Evolutionary conservation across 2,888 invertebrate species (phyloP).

Genomic region (Belgica antarctica): DNA sequence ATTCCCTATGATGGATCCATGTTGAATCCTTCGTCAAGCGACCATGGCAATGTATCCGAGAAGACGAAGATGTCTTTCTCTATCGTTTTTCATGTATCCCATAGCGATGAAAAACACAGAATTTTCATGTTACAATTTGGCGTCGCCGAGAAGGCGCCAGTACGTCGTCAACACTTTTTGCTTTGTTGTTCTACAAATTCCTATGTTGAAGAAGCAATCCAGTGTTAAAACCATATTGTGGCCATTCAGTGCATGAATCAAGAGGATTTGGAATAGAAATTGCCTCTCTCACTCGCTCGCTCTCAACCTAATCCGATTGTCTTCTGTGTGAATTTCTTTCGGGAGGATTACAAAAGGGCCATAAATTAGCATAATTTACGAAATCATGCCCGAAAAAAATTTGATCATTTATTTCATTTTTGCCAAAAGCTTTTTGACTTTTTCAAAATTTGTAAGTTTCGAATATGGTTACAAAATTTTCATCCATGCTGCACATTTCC

Average conservation of each 20-base stretch:
- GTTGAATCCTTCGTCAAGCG: no score
- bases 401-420: background rate
- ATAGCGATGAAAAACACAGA: background rate
- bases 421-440: background rate
- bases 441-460: background rate
- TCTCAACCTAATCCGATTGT: slow-evolving; percentile 3
- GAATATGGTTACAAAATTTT: background rate
- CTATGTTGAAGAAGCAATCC: no score
- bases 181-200: background rate
- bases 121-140: slow-evolving; percentile 18
- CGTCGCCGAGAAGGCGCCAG: slow-evolving; percentile 25
- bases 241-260: no score
- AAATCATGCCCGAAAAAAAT: slow-evolving; percentile 26
- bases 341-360: slow-evolving; percentile 21
- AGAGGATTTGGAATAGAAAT: background rate
- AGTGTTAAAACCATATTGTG: no score
- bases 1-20: no score
- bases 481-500: background rate
- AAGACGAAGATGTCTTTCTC: slow-evolving; percentile 3
- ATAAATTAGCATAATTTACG: slow-evolving; percentile 41
- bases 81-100: slow-evolving; percentile 36
- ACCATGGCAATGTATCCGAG: background rate
- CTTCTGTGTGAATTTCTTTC: slow-evolving; percentile 5
- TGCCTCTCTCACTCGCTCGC: background rate
- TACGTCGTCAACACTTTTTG: slow-evolving; percentile 19